These are phyloP conservation scores for Archilochus colubris DNA, from an alignment of 2,113 vertebrate genomes.

Conservation along the genomic window DNA sequence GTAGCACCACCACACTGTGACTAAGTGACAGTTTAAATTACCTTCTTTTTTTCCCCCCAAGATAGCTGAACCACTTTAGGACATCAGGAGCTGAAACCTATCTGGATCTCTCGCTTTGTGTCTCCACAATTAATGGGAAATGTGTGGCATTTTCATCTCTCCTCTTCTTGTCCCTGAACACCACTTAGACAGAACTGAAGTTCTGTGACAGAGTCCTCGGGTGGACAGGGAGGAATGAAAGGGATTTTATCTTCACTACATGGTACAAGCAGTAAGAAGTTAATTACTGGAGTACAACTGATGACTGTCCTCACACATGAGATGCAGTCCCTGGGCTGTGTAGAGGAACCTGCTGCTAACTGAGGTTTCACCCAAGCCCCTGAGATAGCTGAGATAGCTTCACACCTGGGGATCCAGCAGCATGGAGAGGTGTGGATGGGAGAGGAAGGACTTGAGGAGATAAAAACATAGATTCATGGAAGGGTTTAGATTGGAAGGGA, in stretches of 20 bases:
- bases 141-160: neutral
- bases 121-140: neutral
- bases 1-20: neutral
- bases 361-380: too few relatives aligned
- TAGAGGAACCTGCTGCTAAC: neutral
- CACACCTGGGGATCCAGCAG: fast-evolving
- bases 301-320: neutral
- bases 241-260: neutral
- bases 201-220: neutral
- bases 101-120: neutral
- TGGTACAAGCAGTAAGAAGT: neutral
- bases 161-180: neutral
- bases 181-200: neutral
- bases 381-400: neutral
- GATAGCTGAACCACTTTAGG: neutral
- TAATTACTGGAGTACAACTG: neutral
- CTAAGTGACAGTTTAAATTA: neutral
- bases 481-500: too few relatives aligned
- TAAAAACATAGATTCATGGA: too few relatives aligned
- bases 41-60: neutral
- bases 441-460: too few relatives aligned
- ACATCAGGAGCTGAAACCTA: neutral
- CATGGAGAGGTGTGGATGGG: too few relatives aligned
- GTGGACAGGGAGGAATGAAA: neutral
- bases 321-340: neutral